Evolutionary conservation across 2,797 vertebrate genomes (phyloP), one percentile per base, ranked within the genome.

Genomic region (Dipus sagitta): DNA sequence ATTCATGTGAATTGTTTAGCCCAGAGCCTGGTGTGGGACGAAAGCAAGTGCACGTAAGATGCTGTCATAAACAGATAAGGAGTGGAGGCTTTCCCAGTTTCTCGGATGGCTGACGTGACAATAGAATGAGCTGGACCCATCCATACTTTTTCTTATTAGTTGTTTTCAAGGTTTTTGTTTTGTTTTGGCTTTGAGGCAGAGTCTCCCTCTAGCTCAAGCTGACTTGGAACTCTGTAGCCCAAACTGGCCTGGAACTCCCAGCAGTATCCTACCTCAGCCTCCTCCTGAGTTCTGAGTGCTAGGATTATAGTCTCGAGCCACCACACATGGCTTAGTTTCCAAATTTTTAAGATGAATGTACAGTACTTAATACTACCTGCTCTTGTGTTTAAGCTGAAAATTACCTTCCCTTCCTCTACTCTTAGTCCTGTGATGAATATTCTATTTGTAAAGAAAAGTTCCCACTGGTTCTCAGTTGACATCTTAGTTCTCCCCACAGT

Each of bases 321-420:
- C 14, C 52, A 54, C 52, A 10, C 38, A 38, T 54, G 52, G 52
- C 52, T 68, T 28, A 28, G 65, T 68, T 68, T 68, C 52, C 32
- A 58, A 28, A n/a, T 68, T 67, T 88, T 9, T 52, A 70, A 68
- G 78, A 77, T 2, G 2, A 20, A 60, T 75, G 10, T 52, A 3
- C 9, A 70, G 52, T 94, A 70, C 54, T 83, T 82, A 92, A 88
- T 74, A 58, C 93, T 97, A 95, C 30, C 11, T 92, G 9, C 20
- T 92, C 65, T 90, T 15, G 82, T 88, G 85, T 94, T 86, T 86
- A 84, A 97, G 79, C 34, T 93, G 85, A 70, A 72, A 89, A 92
- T 28, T 47, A 38, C 47, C 65, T 92, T 91, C 23, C 77, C 2
- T 79, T 93, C 96, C 54, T 91, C 78, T 82, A 26, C 1, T 96